phyloP scores from a whole-genome alignment of 1,140 invertebrate species.

The Cotesia chilonis region DNA sequence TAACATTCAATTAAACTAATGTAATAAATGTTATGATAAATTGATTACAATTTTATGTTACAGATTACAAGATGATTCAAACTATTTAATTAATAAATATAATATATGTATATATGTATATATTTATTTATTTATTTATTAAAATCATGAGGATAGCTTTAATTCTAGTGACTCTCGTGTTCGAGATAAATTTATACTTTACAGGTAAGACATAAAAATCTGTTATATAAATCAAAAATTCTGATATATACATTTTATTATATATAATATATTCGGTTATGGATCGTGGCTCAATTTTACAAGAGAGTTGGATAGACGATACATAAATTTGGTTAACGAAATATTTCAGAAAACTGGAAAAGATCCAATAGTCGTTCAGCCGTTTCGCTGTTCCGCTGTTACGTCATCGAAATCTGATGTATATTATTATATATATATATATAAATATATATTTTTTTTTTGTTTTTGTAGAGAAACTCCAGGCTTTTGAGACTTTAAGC shows the following conservation, averaged over 20 bases:
- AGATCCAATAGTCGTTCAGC: conserved; percentile 9
- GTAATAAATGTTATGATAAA: background rate
- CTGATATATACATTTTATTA: background rate
- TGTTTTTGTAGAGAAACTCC: background rate
- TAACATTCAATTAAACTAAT: too few relatives aligned
- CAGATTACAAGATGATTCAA: background rate
- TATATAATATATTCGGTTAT: conserved; percentile 17
- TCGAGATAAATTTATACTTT: conserved; percentile 52
- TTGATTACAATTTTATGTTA: background rate
- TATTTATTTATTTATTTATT: conserved; percentile 9
- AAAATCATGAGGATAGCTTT: conserved; percentile 51
- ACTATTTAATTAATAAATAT: conserved; percentile 32
- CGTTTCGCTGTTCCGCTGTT: too few relatives aligned
- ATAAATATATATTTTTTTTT: background rate
- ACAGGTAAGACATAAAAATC: conserved; percentile 43
- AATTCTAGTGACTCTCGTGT: conserved; percentile 46
- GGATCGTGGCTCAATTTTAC: background rate
- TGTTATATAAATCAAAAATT: background rate
- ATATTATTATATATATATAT: background rate
- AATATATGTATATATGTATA: too few relatives aligned
- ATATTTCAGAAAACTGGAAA: conserved; percentile 16
- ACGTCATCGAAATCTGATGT: background rate
- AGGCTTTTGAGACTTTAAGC: background rate
- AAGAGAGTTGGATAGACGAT: conserved; percentile 2
- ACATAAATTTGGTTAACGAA: background rate